These are phyloP conservation scores for Diplogasteroides magnus DNA, from an alignment of 1,140 invertebrate species.

Conservation along the genomic window DNA sequence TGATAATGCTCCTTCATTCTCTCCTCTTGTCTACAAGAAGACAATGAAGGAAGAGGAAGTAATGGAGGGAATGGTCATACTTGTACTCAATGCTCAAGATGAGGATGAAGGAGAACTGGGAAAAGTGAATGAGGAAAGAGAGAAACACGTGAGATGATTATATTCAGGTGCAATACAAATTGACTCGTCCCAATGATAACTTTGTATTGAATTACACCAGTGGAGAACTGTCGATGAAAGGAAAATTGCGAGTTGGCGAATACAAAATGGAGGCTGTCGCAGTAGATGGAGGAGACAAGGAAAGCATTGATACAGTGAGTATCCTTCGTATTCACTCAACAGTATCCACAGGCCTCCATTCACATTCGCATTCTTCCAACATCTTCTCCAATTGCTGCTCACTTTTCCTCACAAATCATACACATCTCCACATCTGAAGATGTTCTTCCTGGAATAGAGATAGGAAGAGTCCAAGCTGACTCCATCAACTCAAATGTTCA, in stretches of 20 bases:
- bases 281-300: conserved; percentile 31
- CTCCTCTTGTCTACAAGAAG: conserved; percentile 63
- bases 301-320: conserved; percentile 17
- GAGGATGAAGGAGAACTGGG: conserved; percentile 69
- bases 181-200: no score
- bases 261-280: conserved; percentile 29
- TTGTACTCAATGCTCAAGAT: conserved; percentile 70
- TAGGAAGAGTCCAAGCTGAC: neutral
- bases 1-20: conserved; percentile 77
- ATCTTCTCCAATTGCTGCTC: conserved; percentile 8
- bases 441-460: conserved; percentile 4
- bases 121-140: no score
- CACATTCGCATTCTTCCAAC: conserved; percentile 27
- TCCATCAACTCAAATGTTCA: conserved; percentile 33
- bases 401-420: conserved; percentile 2
- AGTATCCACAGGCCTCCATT: conserved; percentile 36
- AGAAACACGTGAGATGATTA: no score
- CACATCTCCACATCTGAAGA: conserved; percentile 15
- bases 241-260: neutral
- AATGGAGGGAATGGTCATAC: conserved; percentile 59
- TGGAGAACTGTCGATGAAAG: neutral
- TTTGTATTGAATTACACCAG: neutral
- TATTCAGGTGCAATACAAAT: no score
- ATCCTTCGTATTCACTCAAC: neutral
- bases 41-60: neutral